These are phyloP conservation scores for Bovichtus diacanthus DNA, from an alignment of 2,797 vertebrate genomes.

Conservation along the genomic window DNA sequence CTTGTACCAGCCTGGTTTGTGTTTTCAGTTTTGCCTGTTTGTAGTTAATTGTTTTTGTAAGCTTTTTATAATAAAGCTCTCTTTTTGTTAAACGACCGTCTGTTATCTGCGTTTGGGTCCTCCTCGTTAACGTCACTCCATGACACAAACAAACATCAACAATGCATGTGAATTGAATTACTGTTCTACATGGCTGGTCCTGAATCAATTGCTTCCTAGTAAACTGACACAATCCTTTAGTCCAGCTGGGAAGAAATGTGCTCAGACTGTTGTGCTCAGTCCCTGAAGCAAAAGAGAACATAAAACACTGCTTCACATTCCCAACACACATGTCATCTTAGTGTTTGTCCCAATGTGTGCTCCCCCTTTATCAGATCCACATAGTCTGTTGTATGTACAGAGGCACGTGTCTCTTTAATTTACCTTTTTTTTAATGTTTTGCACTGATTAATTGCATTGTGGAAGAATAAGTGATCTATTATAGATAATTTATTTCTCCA, in stretches of 20 bases:
- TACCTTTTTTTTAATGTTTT: neutral
- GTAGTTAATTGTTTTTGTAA: too few relatives aligned
- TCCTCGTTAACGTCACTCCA: too few relatives aligned
- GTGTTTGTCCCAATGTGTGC: slow-evolving; percentile 15
- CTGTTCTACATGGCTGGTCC: slow-evolving; percentile 35
- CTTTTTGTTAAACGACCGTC: too few relatives aligned
- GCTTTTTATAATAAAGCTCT: too few relatives aligned
- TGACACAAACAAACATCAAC: slow-evolving; percentile 46
- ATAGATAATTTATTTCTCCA: neutral
- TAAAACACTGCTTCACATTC: slow-evolving; percentile 22
- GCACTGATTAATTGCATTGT: neutral
- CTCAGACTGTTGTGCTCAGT: slow-evolving; percentile 22
- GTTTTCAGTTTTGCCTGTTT: too few relatives aligned
- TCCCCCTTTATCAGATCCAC: slow-evolving; percentile 4
- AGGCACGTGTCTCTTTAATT: neutral
- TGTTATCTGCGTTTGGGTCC: too few relatives aligned
- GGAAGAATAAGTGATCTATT: neutral
- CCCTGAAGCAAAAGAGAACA: slow-evolving; percentile 21
- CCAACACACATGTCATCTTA: slow-evolving; percentile 20
- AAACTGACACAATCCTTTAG: slow-evolving; percentile 53
- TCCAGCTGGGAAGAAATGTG: slow-evolving; percentile 50
- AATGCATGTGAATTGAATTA: slow-evolving; percentile 41
- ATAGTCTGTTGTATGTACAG: neutral
- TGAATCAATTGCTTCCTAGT: slow-evolving; percentile 53
- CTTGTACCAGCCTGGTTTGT: too few relatives aligned